Conservation (phyloP, 2,888 invertebrate genomes). For the Linnaemya vulpina region DNA sequence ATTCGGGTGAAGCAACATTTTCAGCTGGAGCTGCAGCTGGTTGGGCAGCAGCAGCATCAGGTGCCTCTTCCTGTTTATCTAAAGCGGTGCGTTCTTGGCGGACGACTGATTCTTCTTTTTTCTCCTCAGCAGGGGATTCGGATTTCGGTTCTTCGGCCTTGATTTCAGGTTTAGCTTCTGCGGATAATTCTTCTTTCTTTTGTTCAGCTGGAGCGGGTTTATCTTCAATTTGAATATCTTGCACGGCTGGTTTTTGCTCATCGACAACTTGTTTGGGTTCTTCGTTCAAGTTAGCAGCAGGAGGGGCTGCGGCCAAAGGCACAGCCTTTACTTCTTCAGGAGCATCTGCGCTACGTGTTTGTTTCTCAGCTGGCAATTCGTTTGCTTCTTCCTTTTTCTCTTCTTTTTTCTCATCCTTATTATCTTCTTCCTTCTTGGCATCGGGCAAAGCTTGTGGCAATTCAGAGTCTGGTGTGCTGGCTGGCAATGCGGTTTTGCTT, state of each 20-base stretch:
- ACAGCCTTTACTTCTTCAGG: constrained; percentile 74
- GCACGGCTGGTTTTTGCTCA: constrained; percentile 69
- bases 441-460: constrained; percentile 73
- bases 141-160: constrained; percentile 49
- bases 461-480: constrained; percentile 74
- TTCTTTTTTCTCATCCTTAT: constrained; percentile 68
- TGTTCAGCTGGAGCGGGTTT: constrained; percentile 72
- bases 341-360: constrained; percentile 74
- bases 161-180: constrained; percentile 59
- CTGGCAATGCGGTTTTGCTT: constrained; percentile 71
- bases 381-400: constrained; percentile 71
- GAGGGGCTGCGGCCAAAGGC: constrained; percentile 72
- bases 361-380: constrained; percentile 71
- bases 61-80: constrained; percentile 69
- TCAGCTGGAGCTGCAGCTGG: constrained; percentile 57
- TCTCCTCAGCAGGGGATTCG: constrained; percentile 63
- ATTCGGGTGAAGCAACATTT: constrained; percentile 53
- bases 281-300: constrained; percentile 73
- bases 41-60: constrained; percentile 40
- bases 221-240: constrained; percentile 64
- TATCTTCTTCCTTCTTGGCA: constrained; percentile 62
- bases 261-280: constrained; percentile 66
- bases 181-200: constrained; percentile 69
- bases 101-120: constrained; percentile 75
- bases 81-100: constrained; percentile 76